Evolutionary conservation across 2,888 invertebrate species (phyloP).

Genomic region (Macrophya annulata): DNA sequence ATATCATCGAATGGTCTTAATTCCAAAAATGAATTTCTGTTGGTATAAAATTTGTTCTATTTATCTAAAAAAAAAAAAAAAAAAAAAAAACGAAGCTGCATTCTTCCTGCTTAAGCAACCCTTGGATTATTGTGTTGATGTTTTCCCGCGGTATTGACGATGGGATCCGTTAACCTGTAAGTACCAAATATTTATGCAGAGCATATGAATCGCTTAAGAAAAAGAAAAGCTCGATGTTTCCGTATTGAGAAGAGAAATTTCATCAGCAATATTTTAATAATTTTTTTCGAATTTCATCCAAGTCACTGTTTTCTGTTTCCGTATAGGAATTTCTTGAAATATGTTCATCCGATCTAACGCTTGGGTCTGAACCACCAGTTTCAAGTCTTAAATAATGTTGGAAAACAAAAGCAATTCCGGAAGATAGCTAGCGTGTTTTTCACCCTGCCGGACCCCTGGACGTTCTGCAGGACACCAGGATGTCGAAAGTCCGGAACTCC

Average conservation of each 20-base stretch:
- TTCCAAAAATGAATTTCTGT: neutral
- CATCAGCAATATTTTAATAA: neutral
- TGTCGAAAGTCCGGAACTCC: constrained; percentile 44
- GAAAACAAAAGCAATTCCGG: constrained; percentile 44
- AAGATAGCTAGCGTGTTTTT: constrained; percentile 37
- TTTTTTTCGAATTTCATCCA: neutral
- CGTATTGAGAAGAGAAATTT: neutral
- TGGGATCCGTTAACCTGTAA: neutral
- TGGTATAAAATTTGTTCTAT: neutral
- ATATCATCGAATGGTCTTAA: neutral
- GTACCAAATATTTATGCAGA: no score
- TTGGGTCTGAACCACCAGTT: neutral
- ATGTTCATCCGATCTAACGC: neutral
- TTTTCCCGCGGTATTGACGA: no score
- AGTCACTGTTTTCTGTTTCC: neutral
- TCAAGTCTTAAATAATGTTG: constrained; percentile 40
- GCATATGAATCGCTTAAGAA: neutral
- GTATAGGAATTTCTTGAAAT: neutral
- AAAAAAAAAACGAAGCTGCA: no score
- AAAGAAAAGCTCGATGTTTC: neutral
- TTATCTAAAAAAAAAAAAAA: neutral
- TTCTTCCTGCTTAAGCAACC: neutral
- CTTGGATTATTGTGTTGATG: no score
- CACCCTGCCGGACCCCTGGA: constrained; percentile 30
- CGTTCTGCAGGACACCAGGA: constrained; percentile 28